These are phyloP conservation scores for Agonopterix heracliana DNA, from an alignment of 2,888 invertebrate species.

Conservation along the genomic window DNA sequence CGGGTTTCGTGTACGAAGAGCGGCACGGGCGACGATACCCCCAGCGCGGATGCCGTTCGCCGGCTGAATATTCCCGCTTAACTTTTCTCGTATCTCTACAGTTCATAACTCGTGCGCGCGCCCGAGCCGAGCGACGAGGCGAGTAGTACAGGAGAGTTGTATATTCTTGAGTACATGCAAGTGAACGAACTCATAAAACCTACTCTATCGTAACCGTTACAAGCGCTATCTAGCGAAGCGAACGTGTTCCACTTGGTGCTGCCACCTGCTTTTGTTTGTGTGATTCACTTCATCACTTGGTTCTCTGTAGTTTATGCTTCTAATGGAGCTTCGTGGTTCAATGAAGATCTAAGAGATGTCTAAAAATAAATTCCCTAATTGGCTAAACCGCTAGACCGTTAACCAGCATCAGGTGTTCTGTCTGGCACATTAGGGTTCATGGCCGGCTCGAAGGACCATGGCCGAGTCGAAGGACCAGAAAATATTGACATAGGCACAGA, in stretches of 20 bases:
- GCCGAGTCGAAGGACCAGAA: too few species aligned
- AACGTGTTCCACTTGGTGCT: background rate
- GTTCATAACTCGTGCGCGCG: slow-evolving; percentile 33
- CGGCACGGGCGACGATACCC: slow-evolving; percentile 44
- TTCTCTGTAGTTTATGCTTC: too few species aligned
- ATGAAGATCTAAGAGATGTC: too few species aligned
- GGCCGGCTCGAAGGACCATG: too few species aligned
- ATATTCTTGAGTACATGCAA: slow-evolving; percentile 55
- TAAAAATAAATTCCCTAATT: too few species aligned
- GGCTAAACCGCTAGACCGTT: too few species aligned
- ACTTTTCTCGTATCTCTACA: slow-evolving; percentile 27
- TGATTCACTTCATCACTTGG: background rate
- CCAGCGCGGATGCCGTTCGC: slow-evolving; percentile 63
- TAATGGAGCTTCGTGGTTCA: too few species aligned
- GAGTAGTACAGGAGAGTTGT: slow-evolving; percentile 34
- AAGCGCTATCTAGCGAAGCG: slow-evolving; percentile 40
- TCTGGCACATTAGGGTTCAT: too few species aligned
- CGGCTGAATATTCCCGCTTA: slow-evolving; percentile 54
- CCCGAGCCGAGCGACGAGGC: slow-evolving; percentile 23
- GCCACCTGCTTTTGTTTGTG: slow-evolving; percentile 3
- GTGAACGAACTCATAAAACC: slow-evolving; percentile 70
- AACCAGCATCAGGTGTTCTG: too few species aligned
- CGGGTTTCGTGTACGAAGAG: slow-evolving; percentile 51
- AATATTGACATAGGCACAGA: too few species aligned
- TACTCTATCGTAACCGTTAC: slow-evolving; percentile 1